These are phyloP conservation scores for Pseudochromis fuscus DNA, from an alignment of 2,797 vertebrate species.

Conservation along the genomic window DNA sequence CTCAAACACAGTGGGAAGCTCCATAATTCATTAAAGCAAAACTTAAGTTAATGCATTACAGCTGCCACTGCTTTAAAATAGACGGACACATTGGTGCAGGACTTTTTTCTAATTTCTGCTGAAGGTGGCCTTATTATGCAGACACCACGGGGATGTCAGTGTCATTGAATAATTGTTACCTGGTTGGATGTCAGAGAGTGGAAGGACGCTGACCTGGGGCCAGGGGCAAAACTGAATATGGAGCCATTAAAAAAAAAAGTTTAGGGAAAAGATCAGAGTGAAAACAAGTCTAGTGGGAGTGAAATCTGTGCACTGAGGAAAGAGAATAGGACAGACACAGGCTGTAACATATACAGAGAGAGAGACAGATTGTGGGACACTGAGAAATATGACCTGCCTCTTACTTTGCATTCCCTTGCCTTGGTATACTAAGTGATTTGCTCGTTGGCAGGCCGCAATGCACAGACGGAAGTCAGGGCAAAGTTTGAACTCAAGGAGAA, in stretches of 20 bases:
- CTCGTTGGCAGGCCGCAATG: slow-evolving; percentile 35
- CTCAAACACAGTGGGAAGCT: slow-evolving; percentile 55
- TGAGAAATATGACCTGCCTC: slow-evolving; percentile 75
- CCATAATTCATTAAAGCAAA: slow-evolving; percentile 69
- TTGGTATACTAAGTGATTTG: slow-evolving; percentile 63
- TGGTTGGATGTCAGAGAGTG: slow-evolving; percentile 33
- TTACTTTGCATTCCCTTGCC: slow-evolving; percentile 68
- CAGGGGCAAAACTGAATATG: slow-evolving; percentile 41
- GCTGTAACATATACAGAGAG: slow-evolving; percentile 17
- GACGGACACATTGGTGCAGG: slow-evolving; percentile 18
- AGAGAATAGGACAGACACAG: slow-evolving; percentile 45
- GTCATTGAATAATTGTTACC: slow-evolving; percentile 2
- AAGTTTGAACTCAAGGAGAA: slow-evolving; percentile 45
- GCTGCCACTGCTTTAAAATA: slow-evolving; percentile 53
- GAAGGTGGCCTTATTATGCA: slow-evolving; percentile 14
- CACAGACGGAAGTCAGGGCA: slow-evolving; percentile 31
- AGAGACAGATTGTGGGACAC: slow-evolving; percentile 35
- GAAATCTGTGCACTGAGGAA: slow-evolving; percentile 47
- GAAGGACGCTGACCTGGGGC: slow-evolving; percentile 25
- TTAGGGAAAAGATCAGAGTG: slow-evolving; percentile 47
- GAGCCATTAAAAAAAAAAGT: slow-evolving; percentile 56
- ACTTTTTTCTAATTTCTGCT: slow-evolving; percentile 21
- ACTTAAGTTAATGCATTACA: slow-evolving; percentile 53
- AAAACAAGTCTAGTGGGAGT: slow-evolving; percentile 64
- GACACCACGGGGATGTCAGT: background rate